Base-by-base conservation (phyloP, 2,888 invertebrate species). In the Epsilonema sp. region DNA sequence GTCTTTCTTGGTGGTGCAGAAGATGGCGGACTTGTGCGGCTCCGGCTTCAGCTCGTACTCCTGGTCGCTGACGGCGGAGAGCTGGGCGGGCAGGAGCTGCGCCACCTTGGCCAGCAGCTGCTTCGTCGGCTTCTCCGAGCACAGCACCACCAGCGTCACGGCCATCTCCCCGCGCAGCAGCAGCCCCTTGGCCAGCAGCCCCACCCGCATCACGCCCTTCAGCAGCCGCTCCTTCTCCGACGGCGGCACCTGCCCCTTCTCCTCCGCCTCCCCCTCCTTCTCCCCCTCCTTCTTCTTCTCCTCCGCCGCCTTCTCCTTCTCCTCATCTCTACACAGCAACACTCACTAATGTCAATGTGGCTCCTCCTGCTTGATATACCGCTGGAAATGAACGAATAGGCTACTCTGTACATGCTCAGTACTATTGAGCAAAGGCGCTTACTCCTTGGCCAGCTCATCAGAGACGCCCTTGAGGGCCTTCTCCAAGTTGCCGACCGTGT, bases 131-230 rank as follows among this genome's bases (percentile, higher is more conserved):
- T 87, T 86, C 67, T 87, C 86, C 49, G 84, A 80, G 67, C 90
- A 92, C 49, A 92, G 73, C 49, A 90, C 85, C 37, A 92, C 90
- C 52, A 92, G 74, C 56, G 86, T 79, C 48, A 92, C 87, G 61
- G 77, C 76, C 52, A 78, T 77, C 70, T 92, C 90, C 3, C 86
- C 87, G 54, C 79, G 78, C 21, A 92, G 73, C 22, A 68, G 55
- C 13, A 68, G 56, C 19, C 89, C 85, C 65, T 84, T 85, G 42
- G 84, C 83, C 47, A 86, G 70, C 64, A 84, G 80, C 45, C 90
- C 90, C 42, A 92, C 89, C 53, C 92, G 78, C 87, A 92, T 89
- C 26, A 90, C 89, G 49, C 90, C 39, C 90, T 67, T 87, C 5
- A 44, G 44, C 3, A 44, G 21, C 3, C 44, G 44, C 59, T 37